These are phyloP conservation scores for Jaculus jaculus DNA, from an alignment of 2,113 vertebrate genomes.

Conservation along the genomic window DNA sequence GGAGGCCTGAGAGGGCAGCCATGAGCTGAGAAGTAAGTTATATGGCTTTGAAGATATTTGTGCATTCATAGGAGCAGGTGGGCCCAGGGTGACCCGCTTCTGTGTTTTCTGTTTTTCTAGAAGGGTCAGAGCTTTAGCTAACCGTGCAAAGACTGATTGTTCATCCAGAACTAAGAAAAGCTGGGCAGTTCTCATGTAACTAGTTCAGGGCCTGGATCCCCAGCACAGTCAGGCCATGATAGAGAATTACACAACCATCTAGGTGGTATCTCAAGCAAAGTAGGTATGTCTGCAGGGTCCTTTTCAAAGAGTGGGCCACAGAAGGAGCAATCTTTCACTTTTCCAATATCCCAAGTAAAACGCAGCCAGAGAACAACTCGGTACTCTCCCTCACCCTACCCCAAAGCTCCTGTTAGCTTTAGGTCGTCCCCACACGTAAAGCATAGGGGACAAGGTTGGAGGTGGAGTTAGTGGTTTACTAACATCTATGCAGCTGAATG, in stretches of 20 bases:
- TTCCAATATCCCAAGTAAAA: not conserved
- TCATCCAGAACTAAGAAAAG: not conserved
- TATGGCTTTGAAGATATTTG: not conserved
- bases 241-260: not conserved
- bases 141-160: not conserved
- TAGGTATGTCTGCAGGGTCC: too few relatives aligned
- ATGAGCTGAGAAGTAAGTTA: not conserved
- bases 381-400: not conserved
- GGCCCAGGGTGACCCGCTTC: fast-evolving
- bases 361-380: not conserved
- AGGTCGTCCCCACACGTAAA: not conserved
- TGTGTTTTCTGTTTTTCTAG: not conserved
- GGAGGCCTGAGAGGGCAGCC: not conserved
- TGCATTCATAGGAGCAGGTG: fast-evolving
- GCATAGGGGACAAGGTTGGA: not conserved
- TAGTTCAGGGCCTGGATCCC: not conserved
- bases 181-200: not conserved
- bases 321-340: not conserved
- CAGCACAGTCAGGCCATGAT: not conserved
- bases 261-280: not conserved
- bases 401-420: not conserved
- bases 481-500: fast-evolving
- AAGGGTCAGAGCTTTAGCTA: not conserved
- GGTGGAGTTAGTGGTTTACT: too few relatives aligned
- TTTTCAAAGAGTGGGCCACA: not conserved